phyloP scores from a whole-genome alignment of 1,140 invertebrate species.

The Bombus turneri region DNA sequence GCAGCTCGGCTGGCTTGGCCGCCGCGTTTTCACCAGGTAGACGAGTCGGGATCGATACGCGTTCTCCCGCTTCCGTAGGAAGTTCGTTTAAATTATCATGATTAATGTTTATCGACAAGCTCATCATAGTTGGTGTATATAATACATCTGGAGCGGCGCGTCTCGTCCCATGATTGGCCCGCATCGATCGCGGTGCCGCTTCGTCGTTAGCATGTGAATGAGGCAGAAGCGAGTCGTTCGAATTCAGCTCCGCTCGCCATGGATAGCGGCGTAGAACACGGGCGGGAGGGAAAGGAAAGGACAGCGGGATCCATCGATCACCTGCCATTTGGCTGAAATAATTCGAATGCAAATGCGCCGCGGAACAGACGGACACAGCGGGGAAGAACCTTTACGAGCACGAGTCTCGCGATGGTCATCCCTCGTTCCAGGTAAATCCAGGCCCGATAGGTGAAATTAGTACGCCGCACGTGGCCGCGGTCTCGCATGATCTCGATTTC shows the following conservation, averaged over 20 bases:
- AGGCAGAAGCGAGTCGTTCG: constrained; percentile 59
- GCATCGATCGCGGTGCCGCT: constrained; percentile 50
- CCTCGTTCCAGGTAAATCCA: no score
- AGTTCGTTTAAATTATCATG: constrained; percentile 63
- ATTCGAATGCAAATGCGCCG: constrained; percentile 61
- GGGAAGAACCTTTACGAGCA: constrained; percentile 48
- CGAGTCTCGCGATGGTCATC: constrained; percentile 49
- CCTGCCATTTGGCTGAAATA: constrained; percentile 63
- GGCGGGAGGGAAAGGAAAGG: background rate
- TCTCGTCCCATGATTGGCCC: constrained; percentile 51
- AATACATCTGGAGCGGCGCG: constrained; percentile 50
- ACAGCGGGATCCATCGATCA: constrained; percentile 56
- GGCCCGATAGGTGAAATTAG: constrained; percentile 26
- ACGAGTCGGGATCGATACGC: constrained; percentile 24
- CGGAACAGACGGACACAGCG: constrained; percentile 51
- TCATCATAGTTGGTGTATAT: constrained; percentile 48
- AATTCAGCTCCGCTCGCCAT: constrained; percentile 47
- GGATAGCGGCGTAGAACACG: constrained; percentile 4
- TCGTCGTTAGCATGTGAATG: constrained; percentile 65
- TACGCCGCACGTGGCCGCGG: background rate
- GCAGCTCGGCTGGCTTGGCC: background rate
- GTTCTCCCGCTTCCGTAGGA: constrained; percentile 25
- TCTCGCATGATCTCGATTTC: background rate
- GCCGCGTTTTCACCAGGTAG: constrained; percentile 4
- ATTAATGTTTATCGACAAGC: constrained; percentile 63